These are phyloP conservation scores for Pipistrellus pipistrellus DNA, from an alignment of 2,797 vertebrate species.

Conservation along the genomic window DNA sequence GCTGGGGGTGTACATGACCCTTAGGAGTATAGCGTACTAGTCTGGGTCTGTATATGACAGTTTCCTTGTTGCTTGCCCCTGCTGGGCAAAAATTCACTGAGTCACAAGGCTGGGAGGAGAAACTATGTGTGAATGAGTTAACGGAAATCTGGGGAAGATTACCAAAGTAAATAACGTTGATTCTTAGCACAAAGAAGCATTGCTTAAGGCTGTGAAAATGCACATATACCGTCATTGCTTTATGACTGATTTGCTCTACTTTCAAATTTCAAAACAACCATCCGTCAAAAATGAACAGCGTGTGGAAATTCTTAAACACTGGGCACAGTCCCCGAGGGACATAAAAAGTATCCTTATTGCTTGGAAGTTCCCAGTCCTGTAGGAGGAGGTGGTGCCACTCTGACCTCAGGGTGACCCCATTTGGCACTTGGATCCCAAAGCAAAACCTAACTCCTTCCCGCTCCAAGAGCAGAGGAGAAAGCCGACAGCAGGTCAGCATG, in stretches of 20 bases:
- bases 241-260: slow-evolving; percentile 48
- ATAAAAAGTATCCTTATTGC: slow-evolving; percentile 27
- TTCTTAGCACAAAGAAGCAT: slow-evolving; percentile 66
- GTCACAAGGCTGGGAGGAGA: slow-evolving; percentile 58
- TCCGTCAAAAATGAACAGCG: not conserved
- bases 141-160: slow-evolving; percentile 67
- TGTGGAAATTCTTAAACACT: slow-evolving; percentile 42
- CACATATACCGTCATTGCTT: slow-evolving; percentile 64
- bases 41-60: not conserved
- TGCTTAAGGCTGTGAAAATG: slow-evolving; percentile 61
- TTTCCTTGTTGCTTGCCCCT: not conserved
- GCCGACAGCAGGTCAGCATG: not conserved
- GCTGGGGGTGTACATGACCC: not conserved
- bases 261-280: slow-evolving; percentile 63
- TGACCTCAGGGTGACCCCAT: not conserved
- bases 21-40: not conserved
- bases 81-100: not conserved
- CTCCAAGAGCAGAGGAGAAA: not conserved
- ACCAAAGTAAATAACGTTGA: slow-evolving; percentile 69
- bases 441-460: not conserved
- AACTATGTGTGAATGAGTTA: slow-evolving; percentile 54
- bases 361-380: not conserved
- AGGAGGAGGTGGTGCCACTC: not conserved
- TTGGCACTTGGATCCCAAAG: not conserved
- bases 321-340: not conserved